phyloP scores from a whole-genome alignment of 2,113 vertebrate species.

The Myiozetetes cayanensis region DNA sequence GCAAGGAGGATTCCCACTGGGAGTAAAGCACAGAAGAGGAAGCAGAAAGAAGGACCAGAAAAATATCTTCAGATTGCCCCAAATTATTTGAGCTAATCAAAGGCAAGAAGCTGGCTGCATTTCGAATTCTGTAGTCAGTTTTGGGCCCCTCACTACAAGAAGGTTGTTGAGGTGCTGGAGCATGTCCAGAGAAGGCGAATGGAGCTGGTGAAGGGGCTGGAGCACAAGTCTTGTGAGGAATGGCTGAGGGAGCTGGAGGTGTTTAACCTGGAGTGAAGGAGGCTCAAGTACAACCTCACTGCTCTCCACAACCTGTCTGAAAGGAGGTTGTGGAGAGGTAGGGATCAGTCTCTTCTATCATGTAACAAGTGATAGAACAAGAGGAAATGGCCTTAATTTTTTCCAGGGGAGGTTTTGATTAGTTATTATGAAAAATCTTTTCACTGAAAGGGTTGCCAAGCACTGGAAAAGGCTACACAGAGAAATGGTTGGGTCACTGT shows the following conservation, averaged over 20 bases:
- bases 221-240: neutral
- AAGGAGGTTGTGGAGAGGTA: neutral
- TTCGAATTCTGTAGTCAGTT: neutral
- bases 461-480: neutral
- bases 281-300: neutral
- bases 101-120: neutral
- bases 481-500: neutral
- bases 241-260: neutral
- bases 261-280: neutral
- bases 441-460: neutral
- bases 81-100: neutral
- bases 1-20: neutral
- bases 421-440: neutral
- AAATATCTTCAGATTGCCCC: neutral
- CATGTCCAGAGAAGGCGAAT: neutral
- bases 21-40: neutral
- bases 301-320: neutral
- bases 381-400: neutral
- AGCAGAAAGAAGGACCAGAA: neutral
- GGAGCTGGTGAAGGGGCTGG: neutral
- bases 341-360: neutral
- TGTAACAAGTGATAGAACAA: neutral
- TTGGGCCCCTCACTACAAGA: neutral
- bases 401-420: neutral
- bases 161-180: neutral